Conservation (phyloP, 2,888 invertebrate genomes). For the Malacosoma neustria region DNA sequence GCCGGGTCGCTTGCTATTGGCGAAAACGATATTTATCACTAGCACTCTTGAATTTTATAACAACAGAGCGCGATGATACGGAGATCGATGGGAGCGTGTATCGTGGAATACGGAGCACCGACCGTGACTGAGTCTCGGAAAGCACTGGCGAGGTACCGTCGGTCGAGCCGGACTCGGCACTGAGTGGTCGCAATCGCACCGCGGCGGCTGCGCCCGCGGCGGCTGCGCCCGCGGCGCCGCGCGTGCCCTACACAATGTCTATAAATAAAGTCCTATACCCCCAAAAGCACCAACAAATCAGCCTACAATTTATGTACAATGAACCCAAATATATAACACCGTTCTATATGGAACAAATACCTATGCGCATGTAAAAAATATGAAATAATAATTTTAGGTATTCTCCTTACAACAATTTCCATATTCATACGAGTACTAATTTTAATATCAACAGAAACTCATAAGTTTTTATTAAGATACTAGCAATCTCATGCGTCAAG, state of each 20-base stretch:
- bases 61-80: conserved; percentile 35
- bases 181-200: conserved; percentile 14
- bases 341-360: too few species aligned
- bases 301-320: conserved; percentile 65
- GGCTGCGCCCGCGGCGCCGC: conserved; percentile 23
- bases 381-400: too few species aligned
- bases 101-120: conserved; percentile 32
- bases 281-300: conserved; percentile 33
- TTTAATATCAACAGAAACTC: too few species aligned
- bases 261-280: conserved; percentile 67
- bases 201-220: conserved; percentile 20
- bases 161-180: conserved; percentile 14
- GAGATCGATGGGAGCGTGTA: conserved; percentile 17
- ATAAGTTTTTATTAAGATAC: too few species aligned
- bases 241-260: conserved; percentile 43
- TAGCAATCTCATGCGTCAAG: too few species aligned
- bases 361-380: too few species aligned
- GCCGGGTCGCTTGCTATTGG: conserved; percentile 43
- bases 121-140: conserved; percentile 34
- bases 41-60: conserved; percentile 46
- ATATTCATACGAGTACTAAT: too few species aligned
- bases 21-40: conserved; percentile 57
- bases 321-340: conserved; percentile 57
- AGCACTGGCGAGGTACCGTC: conserved; percentile 29
- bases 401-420: too few species aligned